Percentiles rank a stretch among this genome's conserved stretches.
Conservation (phyloP, 1,140 invertebrate genomes). For the Microplitis demolitor region DNA sequence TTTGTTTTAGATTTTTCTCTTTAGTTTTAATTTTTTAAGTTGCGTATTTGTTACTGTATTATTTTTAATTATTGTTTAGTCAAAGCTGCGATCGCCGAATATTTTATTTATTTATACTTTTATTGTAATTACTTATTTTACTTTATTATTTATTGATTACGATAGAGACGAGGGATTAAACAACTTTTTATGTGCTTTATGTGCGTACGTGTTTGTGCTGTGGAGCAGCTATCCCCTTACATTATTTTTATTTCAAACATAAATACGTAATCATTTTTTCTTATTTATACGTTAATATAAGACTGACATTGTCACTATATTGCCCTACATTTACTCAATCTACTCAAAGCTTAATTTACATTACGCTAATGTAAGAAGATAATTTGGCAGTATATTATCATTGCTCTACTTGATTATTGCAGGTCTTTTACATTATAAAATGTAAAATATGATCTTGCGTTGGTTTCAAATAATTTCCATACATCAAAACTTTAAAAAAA, state of each 20-base stretch:
- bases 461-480: background rate
- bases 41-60: conserved; percentile 1
- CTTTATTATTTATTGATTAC: conserved; percentile 2
- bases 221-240: conserved; percentile 54
- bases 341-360: conserved; percentile 7
- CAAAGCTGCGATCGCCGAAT: conserved; percentile 57
- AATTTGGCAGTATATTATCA: too few species aligned
- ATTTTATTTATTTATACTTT: conserved; percentile 41
- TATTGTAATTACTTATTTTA: background rate
- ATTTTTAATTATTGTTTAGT: conserved; percentile 50
- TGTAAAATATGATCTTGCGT: background rate
- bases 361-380: too few species aligned
- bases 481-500: too few species aligned
- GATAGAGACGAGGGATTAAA: conserved; percentile 54
- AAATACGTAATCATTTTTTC: too few species aligned
- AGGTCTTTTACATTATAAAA: background rate
- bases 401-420: too few species aligned
- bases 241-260: conserved; percentile 6
- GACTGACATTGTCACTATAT: too few species aligned
- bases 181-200: conserved; percentile 54
- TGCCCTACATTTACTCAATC: background rate
- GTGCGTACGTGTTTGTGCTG: conserved; percentile 54
- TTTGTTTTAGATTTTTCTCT: conserved; percentile 45
- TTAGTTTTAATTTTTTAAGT: conserved; percentile 46
- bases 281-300: too few species aligned